phyloP scores from a whole-genome alignment of 2,797 vertebrate genomes.

The Orientallactaga sibirica region DNA sequence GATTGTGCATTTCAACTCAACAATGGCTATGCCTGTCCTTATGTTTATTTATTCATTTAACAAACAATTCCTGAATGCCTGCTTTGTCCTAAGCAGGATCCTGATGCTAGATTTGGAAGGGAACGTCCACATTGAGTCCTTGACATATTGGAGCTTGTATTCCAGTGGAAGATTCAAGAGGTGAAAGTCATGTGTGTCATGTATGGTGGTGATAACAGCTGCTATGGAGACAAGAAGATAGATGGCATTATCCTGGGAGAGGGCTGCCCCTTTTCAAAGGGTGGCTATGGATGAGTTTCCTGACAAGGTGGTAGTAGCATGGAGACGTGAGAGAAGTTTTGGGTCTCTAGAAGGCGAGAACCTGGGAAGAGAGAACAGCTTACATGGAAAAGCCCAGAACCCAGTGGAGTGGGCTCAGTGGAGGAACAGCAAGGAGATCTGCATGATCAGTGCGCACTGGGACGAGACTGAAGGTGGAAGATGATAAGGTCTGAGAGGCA shows the following conservation, averaged over 20 bases:
- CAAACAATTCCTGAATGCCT: not conserved
- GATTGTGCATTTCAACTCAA: not conserved
- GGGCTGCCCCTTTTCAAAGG: not conserved
- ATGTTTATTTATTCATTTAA: not conserved
- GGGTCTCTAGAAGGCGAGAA: not conserved
- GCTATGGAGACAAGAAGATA: not conserved
- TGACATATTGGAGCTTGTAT: not conserved
- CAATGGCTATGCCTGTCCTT: rapidly evolving
- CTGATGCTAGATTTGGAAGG: not conserved
- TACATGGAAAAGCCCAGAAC: not conserved
- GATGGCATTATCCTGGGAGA: not conserved
- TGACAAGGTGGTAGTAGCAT: not conserved
- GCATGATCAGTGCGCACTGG: rapidly evolving
- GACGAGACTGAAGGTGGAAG: not conserved
- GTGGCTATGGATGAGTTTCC: not conserved
- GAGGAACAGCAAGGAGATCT: not conserved
- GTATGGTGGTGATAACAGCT: too few species aligned
- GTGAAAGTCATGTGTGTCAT: too few species aligned
- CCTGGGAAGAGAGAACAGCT: not conserved
- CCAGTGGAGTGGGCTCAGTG: not conserved
- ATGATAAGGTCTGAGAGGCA: not conserved
- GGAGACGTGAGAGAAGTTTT: not conserved
- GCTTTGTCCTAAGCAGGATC: not conserved
- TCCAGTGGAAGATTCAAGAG: not conserved
- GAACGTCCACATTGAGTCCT: not conserved